These are phyloP conservation scores for Nemurella pictetii DNA, from an alignment of 2,888 invertebrate species.

Conservation along the genomic window DNA sequence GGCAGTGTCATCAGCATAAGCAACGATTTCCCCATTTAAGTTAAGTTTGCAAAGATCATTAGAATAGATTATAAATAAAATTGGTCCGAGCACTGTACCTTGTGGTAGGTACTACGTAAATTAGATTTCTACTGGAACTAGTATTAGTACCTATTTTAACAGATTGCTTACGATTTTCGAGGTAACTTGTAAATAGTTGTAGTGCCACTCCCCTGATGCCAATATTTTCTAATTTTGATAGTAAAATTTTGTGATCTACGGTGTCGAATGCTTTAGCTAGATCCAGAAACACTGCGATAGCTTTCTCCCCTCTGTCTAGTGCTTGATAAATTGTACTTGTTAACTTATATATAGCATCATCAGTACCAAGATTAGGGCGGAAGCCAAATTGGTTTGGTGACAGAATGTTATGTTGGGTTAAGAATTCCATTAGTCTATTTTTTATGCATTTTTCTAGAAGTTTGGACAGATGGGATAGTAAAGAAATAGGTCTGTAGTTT, in stretches of 20 bases:
- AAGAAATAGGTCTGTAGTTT: no score
- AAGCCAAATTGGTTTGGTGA: background rate
- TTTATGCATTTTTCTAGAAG: conserved; percentile 1
- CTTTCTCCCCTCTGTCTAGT: background rate
- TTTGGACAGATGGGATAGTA: background rate
- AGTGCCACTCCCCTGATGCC: conserved; percentile 37
- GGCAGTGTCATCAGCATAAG: conserved; percentile 35
- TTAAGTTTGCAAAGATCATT: conserved; percentile 38
- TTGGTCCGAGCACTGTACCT: conserved; percentile 38
- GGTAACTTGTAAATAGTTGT: conserved; percentile 37
- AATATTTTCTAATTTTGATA: conserved; percentile 19
- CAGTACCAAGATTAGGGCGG: background rate
- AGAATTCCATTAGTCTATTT: background rate
- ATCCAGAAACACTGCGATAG: background rate
- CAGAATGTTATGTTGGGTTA: background rate
- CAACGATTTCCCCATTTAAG: conserved; percentile 32
- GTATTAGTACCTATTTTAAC: conserved; percentile 30
- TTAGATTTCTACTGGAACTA: conserved; percentile 28
- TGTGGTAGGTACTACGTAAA: conserved; percentile 40
- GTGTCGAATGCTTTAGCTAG: background rate
- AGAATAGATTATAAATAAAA: conserved; percentile 39
- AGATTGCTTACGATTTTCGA: conserved; percentile 36
- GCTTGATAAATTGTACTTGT: background rate
- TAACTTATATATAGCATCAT: no score
- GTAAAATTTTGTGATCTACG: no score